Percentiles rank a stretch among this genome's conserved stretches.
Conservation (phyloP, 2,888 invertebrate genomes). For the Hemistola chrysoprasaria region DNA sequence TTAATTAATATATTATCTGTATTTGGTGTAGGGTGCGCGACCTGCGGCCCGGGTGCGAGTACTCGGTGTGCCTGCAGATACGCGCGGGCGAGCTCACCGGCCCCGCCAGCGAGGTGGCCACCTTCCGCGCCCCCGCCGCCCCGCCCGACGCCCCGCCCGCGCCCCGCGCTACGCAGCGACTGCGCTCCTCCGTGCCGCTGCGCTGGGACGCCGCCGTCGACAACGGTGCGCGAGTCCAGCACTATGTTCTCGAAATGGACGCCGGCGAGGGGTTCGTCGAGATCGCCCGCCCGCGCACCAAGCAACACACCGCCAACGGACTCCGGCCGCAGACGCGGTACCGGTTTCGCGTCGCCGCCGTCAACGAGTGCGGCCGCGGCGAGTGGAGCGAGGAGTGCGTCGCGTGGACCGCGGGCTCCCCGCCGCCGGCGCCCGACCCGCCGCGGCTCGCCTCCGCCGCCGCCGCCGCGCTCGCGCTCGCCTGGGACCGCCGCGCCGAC, state of each 20-base stretch:
- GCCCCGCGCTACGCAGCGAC: conserved; percentile 87
- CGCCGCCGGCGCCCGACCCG: conserved; percentile 90
- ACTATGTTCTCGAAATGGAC: conserved; percentile 91
- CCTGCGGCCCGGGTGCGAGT: conserved; percentile 93
- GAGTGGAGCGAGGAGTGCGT: conserved; percentile 86
- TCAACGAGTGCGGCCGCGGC: conserved; percentile 90
- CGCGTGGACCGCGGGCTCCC: conserved; percentile 89
- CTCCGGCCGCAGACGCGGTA: conserved; percentile 91
- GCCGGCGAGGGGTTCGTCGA: conserved; percentile 88
- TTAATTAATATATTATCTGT: no score
- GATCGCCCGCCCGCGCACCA: conserved; percentile 86
- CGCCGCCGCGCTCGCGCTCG: conserved; percentile 84
- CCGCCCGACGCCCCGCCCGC: conserved; percentile 89
- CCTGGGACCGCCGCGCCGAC: conserved; percentile 90
- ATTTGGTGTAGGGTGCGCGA: conserved; percentile 85
- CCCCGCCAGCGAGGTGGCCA: conserved; percentile 88
- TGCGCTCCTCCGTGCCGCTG: conserved; percentile 86
- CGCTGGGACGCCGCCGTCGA: conserved; percentile 88
- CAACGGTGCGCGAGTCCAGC: conserved; percentile 90
- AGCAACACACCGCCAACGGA: conserved; percentile 88
- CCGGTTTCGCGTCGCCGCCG: conserved; percentile 91
- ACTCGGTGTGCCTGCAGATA: conserved; percentile 91
- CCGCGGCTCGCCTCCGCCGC: conserved; percentile 86
- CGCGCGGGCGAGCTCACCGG: conserved; percentile 89
- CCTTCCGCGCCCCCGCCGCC: conserved; percentile 91